Conservation (phyloP, 2,797 vertebrate genomes). For the Amblyopsis hoosieri region DNA sequence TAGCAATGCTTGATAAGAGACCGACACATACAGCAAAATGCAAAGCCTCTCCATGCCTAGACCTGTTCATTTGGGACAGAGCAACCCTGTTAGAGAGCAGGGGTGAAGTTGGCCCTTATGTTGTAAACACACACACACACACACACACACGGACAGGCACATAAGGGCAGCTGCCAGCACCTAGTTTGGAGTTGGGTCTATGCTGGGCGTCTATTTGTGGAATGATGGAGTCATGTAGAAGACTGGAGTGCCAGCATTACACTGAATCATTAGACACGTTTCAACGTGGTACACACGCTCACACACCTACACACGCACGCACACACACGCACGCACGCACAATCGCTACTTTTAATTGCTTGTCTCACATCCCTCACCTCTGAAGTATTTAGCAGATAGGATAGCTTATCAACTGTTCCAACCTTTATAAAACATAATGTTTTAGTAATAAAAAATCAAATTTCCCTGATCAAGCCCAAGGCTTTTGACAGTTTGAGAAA, state of each 20-base stretch:
- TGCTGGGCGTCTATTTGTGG: conserved; percentile 80
- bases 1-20: not conserved
- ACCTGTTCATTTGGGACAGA: too few relatives aligned
- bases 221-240: conserved; percentile 60
- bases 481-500: conserved; percentile 46
- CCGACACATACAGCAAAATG: not conserved
- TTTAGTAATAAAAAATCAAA: too few relatives aligned
- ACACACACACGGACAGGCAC: conserved; percentile 36
- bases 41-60: not conserved
- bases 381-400: not conserved
- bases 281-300: conserved; percentile 24
- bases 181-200: conserved; percentile 80
- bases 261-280: conserved; percentile 27
- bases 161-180: conserved; percentile 77
- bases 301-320: conserved; percentile 22
- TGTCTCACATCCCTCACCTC: not conserved
- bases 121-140: conserved; percentile 54
- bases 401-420: too few relatives aligned
- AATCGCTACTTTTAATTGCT: not conserved
- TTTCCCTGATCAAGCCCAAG: too few relatives aligned
- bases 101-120: conserved; percentile 23
- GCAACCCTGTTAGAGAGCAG: too few relatives aligned
- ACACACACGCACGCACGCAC: not conserved
- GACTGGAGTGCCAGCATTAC: conserved; percentile 46
- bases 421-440: too few relatives aligned